Evolutionary conservation across 1,140 invertebrate species (phyloP), one percentile per base, ranked within the genome.

Genomic region (Drosophila athabasca): DNA sequence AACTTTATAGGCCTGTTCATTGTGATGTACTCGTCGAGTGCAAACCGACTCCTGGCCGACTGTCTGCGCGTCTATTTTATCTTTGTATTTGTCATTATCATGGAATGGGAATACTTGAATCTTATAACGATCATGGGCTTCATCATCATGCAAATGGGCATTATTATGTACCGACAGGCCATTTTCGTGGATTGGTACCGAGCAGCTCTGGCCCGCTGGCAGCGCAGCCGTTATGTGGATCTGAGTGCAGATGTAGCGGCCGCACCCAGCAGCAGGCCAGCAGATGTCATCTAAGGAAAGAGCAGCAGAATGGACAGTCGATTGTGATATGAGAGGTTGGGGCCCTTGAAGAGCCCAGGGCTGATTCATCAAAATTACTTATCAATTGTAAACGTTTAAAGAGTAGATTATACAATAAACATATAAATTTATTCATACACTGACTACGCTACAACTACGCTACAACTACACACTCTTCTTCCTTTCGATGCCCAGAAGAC

Each of bases 1-100:
- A 99, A 99, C 92, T 99, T 98, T 92, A 95, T 97, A 88, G 98
- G 98, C 19, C 95, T 99, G 22, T 97, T 95, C 89, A 96, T 99
- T n/a, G 98, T 98, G 0, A 99, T 99, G 93, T 96, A 98, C 92
- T 94, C 97, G 68, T 97, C 95, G 46, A 97, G 97, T 11, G 98
- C 97, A 1, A 98, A 97, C 2, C 94, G 98, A 77, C 97, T 98
- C 95, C 95, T 99, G 6, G 93, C 99, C 35, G 98, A 99, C 88
- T 97, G 96, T 69, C 93, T 99, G 6, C 93, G 98, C 68, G 98
- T 97, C 1, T 92, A 99, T 9, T 94, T 98, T 3, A 97, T 99
- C 82, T 99, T 97, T 97, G 91, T 94, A 29, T 93, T 97, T 43
- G 96, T 96, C 1, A 92, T 99, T 26, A 74, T 91, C 9, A 92